Evolutionary conservation across 2,888 invertebrate species (phyloP).

Genomic region (Lepidonotus clava): DNA sequence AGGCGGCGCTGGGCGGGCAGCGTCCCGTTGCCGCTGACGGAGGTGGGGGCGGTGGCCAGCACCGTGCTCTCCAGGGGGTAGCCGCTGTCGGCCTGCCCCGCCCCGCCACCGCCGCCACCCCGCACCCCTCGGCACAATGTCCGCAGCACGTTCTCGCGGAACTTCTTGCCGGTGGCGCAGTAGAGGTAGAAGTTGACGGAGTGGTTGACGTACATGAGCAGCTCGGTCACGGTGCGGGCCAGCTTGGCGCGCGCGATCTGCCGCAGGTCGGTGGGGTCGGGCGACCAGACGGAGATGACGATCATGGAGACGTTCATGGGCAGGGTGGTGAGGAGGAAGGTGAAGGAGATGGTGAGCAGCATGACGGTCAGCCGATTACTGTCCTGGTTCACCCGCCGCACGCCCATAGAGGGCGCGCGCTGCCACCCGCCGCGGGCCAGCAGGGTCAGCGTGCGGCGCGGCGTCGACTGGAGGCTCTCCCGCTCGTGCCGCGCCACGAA

Average conservation of each 20-base stretch:
- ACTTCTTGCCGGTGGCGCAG: constrained; percentile 64
- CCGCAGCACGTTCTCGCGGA: constrained; percentile 60
- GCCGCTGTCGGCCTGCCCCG: background rate
- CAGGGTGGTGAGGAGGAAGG: constrained; percentile 74
- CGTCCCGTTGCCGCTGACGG: background rate
- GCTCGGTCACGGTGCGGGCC: constrained; percentile 59
- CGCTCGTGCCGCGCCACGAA: constrained; percentile 63
- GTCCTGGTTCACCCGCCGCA: constrained; percentile 57
- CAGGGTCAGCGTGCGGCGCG: background rate
- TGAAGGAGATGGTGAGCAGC: constrained; percentile 75
- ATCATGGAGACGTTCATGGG: constrained; percentile 75
- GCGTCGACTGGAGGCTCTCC: constrained; percentile 24
- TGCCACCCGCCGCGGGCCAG: background rate
- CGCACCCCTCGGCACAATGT: background rate
- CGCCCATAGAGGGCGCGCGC: background rate
- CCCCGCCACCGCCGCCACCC: background rate
- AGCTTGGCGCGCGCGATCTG: constrained; percentile 39
- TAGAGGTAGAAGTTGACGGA: constrained; percentile 65
- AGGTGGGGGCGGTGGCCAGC: background rate
- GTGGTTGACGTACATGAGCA: constrained; percentile 64
- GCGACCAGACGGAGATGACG: constrained; percentile 26
- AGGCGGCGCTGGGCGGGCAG: background rate
- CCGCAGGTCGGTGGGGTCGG: constrained; percentile 2
- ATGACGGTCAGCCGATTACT: constrained; percentile 70
- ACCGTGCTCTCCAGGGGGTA: background rate